phyloP scores from a whole-genome alignment of 1,140 invertebrate species.

The Drosophila nasuta region DNA sequence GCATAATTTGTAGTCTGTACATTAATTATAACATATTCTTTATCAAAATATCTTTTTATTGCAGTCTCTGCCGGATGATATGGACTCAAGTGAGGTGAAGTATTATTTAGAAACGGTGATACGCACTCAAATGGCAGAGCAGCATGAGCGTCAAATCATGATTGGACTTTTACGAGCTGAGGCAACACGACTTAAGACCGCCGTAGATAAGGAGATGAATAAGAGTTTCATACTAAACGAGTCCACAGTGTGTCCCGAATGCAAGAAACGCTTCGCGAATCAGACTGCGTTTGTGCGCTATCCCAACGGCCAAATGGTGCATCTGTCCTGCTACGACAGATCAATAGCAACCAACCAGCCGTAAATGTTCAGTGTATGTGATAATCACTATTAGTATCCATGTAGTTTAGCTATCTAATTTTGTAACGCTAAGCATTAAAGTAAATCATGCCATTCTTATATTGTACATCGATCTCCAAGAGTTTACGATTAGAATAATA shows the following conservation, averaged over 20 bases:
- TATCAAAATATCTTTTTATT: constrained; percentile 12
- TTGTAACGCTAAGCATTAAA: constrained; percentile 5
- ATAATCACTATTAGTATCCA: constrained; percentile 26
- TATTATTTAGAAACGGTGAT: constrained; percentile 92
- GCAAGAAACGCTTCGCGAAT: constrained; percentile 96
- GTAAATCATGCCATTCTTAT: background rate
- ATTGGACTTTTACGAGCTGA: constrained; percentile 94
- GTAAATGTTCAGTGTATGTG: constrained; percentile 31
- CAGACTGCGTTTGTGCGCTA: constrained; percentile 96
- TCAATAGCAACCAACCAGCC: constrained; percentile 38
- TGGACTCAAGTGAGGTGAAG: constrained; percentile 90
- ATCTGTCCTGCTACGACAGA: constrained; percentile 91
- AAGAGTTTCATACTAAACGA: constrained; percentile 93
- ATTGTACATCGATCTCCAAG: background rate
- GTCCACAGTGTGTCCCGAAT: constrained; percentile 94
- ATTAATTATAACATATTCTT: no score
- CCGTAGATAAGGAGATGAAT: constrained; percentile 92
- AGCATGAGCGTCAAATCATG: constrained; percentile 90
- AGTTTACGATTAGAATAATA: constrained; percentile 12
- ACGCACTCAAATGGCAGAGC: constrained; percentile 90
- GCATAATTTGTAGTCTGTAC: no score
- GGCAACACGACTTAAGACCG: constrained; percentile 92
- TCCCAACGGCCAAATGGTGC: constrained; percentile 96
- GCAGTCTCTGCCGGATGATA: constrained; percentile 89
- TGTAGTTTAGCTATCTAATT: constrained; percentile 3